Evolutionary conservation across 2,113 vertebrate genomes (phyloP), one percentile per base, ranked within the genome.

Genomic region (Nothobranchius kuhntae): DNA sequence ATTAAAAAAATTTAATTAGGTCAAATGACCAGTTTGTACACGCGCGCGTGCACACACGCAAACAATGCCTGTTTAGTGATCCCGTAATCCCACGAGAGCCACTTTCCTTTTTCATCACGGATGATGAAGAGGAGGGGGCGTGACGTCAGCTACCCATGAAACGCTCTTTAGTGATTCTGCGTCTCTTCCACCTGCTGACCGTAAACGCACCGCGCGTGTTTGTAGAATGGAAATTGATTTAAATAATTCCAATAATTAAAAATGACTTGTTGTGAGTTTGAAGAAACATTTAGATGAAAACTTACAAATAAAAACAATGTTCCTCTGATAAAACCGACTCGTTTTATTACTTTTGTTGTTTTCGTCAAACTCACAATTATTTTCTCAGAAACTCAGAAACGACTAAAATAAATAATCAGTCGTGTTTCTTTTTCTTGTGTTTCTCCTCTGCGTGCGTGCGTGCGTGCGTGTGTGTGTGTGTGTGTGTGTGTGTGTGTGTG

Each of bases 51-150:
- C 81, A 62, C 61, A 57, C 82, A 62, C 57, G 40, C 66, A 73
- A 47, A 84, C 80, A 76, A 71, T 75, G 66, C 64, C 38, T 71
- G 67, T 0, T 86, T 78, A 78, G 73, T 52, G 65, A 59, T 9
- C 58, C 69, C 57, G 64, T 88, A 80, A 88, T 85, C 83, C 88
- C 69, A 71, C 72, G 38, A 75, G 78, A 86, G 77, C 84, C 84
- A 90, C 88, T 87, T 90, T 90, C 86, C 73, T 70, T 88, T 90
- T 85, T 87, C 80, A 71, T 71, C 61, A 63, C 65, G 50, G 74
- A 78, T 77, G 75, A 83, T 61, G 40, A 71, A 17, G 35, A 63
- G 63, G 75, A 17, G 66, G 65, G 53, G 47, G 42, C 40, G 50
- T 82, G 85, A 84, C 83, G 83, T 87, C 87, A 87, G 1, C 42